Evolutionary conservation across 2,888 invertebrate species (phyloP).

Genomic region (Aphelenchoides bicaudatus): DNA sequence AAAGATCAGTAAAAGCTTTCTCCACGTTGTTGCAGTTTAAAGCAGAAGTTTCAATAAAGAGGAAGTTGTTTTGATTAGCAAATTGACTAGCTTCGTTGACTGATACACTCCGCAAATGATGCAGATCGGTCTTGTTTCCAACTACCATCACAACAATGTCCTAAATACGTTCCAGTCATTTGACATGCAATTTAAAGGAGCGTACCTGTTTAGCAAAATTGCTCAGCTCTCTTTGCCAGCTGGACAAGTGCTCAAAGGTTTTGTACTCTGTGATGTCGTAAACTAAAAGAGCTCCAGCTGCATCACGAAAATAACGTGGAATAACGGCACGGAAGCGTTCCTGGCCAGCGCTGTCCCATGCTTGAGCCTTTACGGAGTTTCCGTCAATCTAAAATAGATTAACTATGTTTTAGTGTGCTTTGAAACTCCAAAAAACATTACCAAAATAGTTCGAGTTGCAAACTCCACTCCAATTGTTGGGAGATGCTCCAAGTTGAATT

Average conservation of each 20-base stretch:
- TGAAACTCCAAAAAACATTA: too few relatives aligned
- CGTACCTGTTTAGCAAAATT: conserved; percentile 98
- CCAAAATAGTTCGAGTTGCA: too few relatives aligned
- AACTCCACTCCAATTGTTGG: conserved; percentile 17
- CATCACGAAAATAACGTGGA: conserved; percentile 90
- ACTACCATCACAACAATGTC: conserved; percentile 97
- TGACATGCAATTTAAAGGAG: too few relatives aligned
- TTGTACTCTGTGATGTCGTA: conserved; percentile 87
- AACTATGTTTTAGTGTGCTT: too few relatives aligned
- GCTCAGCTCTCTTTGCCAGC: conserved; percentile 93
- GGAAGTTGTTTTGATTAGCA: conserved; percentile 66
- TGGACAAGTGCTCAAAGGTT: conserved; percentile 97
- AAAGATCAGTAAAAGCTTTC: conserved; percentile 98
- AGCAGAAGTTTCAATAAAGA: conserved; percentile 78
- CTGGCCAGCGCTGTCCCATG: conserved; percentile 68
- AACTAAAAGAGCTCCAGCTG: conserved; percentile 93
- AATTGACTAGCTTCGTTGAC: conserved; percentile 96
- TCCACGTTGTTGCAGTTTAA: conserved; percentile 99
- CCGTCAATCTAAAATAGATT: conserved; percentile 77
- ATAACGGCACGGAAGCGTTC: conserved; percentile 65
- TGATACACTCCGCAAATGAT: conserved; percentile 93
- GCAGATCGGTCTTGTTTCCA: conserved; percentile 91
- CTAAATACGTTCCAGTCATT: too few relatives aligned
- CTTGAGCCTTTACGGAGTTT: conserved; percentile 98
- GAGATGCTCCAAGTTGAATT: conserved; percentile 71